Evolutionary conservation across 2,888 invertebrate species (phyloP).

Genomic region (Andrena dorsata): DNA sequence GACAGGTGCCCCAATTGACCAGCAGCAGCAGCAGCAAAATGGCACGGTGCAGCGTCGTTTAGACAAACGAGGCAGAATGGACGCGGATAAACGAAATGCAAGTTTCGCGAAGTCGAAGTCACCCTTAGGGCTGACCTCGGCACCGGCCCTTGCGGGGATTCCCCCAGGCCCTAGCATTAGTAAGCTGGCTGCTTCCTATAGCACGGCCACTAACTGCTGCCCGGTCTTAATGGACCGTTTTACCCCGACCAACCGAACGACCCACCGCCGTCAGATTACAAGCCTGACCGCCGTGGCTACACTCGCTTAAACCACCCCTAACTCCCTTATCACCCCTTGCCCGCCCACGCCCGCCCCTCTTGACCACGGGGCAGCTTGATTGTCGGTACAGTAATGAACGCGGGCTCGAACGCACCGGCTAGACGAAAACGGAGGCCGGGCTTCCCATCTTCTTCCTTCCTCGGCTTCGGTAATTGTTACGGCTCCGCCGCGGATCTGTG

Average conservation of each 20-base stretch:
- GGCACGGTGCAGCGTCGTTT: slow-evolving; percentile 28
- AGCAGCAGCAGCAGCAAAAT: too few species aligned
- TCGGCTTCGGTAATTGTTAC: slow-evolving; percentile 44
- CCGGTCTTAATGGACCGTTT: slow-evolving; percentile 77
- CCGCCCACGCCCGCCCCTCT: slow-evolving; percentile 29
- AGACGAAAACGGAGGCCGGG: slow-evolving; percentile 35
- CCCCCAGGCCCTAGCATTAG: slow-evolving; percentile 63
- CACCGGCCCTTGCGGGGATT: slow-evolving; percentile 62
- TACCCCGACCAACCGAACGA: slow-evolving; percentile 72
- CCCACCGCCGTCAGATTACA: slow-evolving; percentile 75
- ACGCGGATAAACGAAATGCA: slow-evolving; percentile 38
- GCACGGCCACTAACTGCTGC: slow-evolving; percentile 70
- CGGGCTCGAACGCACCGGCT: slow-evolving; percentile 49
- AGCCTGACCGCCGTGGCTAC: slow-evolving; percentile 71
- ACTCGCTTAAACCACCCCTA: slow-evolving; percentile 67
- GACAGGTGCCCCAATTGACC: not conserved
- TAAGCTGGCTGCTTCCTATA: slow-evolving; percentile 71
- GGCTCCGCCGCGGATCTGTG: slow-evolving; percentile 24
- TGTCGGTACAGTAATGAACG: slow-evolving; percentile 67
- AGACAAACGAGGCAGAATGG: slow-evolving; percentile 20
- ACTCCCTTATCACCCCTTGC: slow-evolving; percentile 24
- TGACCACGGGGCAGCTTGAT: slow-evolving; percentile 57
- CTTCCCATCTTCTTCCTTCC: slow-evolving; percentile 13
- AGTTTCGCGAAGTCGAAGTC: slow-evolving; percentile 52
- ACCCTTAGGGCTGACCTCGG: slow-evolving; percentile 47